Conservation (phyloP, 1,140 invertebrate species). For the Aricia agestis region DNA sequence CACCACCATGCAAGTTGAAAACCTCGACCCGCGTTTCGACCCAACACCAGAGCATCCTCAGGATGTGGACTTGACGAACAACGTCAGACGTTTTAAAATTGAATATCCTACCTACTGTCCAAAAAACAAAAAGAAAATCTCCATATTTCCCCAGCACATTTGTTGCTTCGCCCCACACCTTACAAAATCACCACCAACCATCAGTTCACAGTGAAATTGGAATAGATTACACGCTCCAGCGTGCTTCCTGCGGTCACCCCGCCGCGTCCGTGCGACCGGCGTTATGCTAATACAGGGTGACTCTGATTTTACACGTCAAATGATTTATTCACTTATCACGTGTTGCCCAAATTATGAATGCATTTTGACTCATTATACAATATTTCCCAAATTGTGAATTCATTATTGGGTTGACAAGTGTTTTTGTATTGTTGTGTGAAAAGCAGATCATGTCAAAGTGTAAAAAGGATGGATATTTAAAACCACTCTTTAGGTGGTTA, state of each 20-base stretch:
- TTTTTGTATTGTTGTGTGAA: not conserved
- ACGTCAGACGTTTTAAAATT: too few relatives aligned
- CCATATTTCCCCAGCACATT: too few relatives aligned
- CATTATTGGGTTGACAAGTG: not conserved
- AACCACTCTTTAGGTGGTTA: too few relatives aligned
- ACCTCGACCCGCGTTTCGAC: too few relatives aligned
- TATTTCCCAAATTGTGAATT: not conserved
- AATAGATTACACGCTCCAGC: conserved; percentile 59
- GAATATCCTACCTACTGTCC: too few relatives aligned
- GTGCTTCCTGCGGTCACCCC: conserved; percentile 52
- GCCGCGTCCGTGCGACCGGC: conserved; percentile 51
- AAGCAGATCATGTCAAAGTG: not conserved
- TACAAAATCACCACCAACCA: not conserved
- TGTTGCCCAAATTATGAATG: conserved; percentile 26
- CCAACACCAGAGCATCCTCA: too few relatives aligned
- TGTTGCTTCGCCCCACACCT: too few relatives aligned
- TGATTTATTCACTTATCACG: conserved; percentile 26
- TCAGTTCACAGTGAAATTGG: not conserved
- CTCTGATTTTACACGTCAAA: conserved; percentile 48
- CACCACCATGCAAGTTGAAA: too few relatives aligned
- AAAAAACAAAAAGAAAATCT: too few relatives aligned
- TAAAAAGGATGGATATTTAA: not conserved
- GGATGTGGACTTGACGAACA: too few relatives aligned
- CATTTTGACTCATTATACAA: conserved; percentile 20
- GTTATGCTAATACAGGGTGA: conserved; percentile 62